Conservation (phyloP, 2,888 invertebrate species). For the Pseudeuparius sepicola region DNA sequence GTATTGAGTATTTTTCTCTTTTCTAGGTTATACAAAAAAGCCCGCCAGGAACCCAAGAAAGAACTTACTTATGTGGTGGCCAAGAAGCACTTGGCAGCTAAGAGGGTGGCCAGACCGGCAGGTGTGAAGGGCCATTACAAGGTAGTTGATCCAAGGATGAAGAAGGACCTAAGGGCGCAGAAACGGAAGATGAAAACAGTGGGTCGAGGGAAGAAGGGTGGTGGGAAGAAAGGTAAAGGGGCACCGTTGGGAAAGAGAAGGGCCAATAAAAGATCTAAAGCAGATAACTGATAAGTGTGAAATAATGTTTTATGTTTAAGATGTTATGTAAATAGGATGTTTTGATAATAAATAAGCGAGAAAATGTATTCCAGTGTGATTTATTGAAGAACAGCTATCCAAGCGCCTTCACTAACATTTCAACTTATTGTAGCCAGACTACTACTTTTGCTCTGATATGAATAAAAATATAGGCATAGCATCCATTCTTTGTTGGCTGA, state of each 20-base stretch:
- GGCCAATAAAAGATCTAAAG: constrained; percentile 5
- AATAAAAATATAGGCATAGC: too few species aligned
- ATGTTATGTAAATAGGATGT: too few species aligned
- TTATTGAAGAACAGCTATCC: too few species aligned
- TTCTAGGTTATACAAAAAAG: constrained; percentile 81
- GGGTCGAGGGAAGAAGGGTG: constrained; percentile 29
- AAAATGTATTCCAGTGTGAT: too few species aligned
- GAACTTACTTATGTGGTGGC: constrained; percentile 90
- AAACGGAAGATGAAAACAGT: constrained; percentile 38
- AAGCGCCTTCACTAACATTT: too few species aligned
- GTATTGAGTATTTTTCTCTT: constrained; percentile 18
- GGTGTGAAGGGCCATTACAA: constrained; percentile 88
- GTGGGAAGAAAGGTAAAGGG: constrained; percentile 23
- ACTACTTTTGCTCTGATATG: too few species aligned
- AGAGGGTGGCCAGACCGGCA: constrained; percentile 65
- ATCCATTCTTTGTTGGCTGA: too few species aligned
- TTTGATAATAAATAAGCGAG: too few species aligned
- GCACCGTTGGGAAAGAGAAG: constrained; percentile 8
- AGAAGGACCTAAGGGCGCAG: constrained; percentile 76
- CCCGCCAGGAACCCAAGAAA: constrained; percentile 73
- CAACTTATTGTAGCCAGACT: too few species aligned
- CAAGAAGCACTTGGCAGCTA: constrained; percentile 73
- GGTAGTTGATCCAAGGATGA: constrained; percentile 94
- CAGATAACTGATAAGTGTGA: too few species aligned
- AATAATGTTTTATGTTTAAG: background rate